phyloP scores from a whole-genome alignment of 1,140 invertebrate genomes.

The Drosophila bocki region DNA sequence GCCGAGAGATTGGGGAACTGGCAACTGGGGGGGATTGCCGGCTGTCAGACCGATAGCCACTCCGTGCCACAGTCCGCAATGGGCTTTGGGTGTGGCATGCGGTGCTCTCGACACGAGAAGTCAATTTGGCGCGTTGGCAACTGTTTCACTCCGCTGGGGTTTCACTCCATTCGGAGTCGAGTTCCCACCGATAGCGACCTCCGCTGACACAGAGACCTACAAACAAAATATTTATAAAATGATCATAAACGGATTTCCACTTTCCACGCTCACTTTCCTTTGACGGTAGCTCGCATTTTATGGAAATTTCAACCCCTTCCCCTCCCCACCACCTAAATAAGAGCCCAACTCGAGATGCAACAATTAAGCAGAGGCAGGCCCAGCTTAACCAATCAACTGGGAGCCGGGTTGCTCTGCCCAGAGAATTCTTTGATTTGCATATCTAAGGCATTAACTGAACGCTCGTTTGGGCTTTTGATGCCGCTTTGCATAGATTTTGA shows the following conservation, averaged over 20 bases:
- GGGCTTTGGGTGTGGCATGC: slow-evolving; percentile 51
- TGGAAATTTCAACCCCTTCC: slow-evolving; percentile 51
- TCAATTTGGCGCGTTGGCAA: slow-evolving; percentile 48
- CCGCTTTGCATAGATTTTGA: slow-evolving; percentile 77
- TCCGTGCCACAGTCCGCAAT: slow-evolving; percentile 3
- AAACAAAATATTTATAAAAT: slow-evolving; percentile 21
- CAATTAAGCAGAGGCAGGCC: slow-evolving; percentile 60
- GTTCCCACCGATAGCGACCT: slow-evolving; percentile 34
- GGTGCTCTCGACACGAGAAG: slow-evolving; percentile 50
- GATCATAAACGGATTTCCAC: slow-evolving; percentile 48
- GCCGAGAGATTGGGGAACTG: slow-evolving; percentile 7
- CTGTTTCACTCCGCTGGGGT: slow-evolving; percentile 13
- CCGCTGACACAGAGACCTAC: slow-evolving; percentile 54
- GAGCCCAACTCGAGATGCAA: slow-evolving; percentile 32
- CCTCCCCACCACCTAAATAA: background rate
- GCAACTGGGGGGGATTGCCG: slow-evolving; percentile 27
- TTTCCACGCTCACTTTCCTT: slow-evolving; percentile 77
- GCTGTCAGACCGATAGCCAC: slow-evolving; percentile 49
- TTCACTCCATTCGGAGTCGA: slow-evolving; percentile 8
- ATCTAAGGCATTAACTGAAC: slow-evolving; percentile 75
- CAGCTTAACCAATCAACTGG: slow-evolving; percentile 63
- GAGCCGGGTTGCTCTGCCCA: slow-evolving; percentile 13
- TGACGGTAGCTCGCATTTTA: slow-evolving; percentile 66
- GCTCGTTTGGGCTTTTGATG: slow-evolving; percentile 63
- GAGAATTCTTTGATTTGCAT: slow-evolving; percentile 73